Percentiles rank a stretch among this genome's conserved stretches.
Conservation (phyloP, 2,888 invertebrate genomes). For the Theristus sp. region DNA sequence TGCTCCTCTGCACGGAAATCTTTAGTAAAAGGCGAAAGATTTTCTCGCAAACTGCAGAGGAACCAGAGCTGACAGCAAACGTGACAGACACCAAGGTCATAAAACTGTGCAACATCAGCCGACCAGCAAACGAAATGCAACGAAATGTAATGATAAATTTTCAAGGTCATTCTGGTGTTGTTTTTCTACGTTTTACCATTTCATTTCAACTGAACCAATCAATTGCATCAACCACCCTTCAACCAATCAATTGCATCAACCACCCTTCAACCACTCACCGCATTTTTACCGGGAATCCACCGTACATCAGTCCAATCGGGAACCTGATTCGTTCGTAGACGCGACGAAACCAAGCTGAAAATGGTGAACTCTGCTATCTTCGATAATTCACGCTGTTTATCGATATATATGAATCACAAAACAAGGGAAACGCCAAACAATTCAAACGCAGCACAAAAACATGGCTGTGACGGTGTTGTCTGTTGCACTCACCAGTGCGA, state of each 20-base stretch:
- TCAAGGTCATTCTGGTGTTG: too few species aligned
- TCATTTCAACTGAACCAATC: too few species aligned
- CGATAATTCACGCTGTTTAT: too few species aligned
- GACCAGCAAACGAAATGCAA: too few species aligned
- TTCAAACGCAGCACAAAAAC: not conserved
- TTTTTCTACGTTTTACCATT: too few species aligned
- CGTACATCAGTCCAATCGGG: not conserved
- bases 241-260: too few species aligned
- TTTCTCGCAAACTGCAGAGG: conserved; percentile 1
- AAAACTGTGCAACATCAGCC: too few species aligned
- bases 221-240: too few species aligned
- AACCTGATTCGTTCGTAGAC: not conserved
- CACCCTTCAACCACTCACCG: not conserved
- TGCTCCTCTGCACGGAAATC: conserved; percentile 9
- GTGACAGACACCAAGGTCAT: too few species aligned
- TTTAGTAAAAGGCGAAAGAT: conserved; percentile 11
- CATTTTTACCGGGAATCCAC: not conserved
- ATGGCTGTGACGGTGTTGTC: too few species aligned
- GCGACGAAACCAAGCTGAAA: not conserved
- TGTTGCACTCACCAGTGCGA: too few species aligned
- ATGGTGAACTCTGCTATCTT: not conserved
- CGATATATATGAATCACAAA: not conserved
- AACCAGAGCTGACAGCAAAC: not conserved
- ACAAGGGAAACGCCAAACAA: not conserved
- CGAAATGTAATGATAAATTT: too few species aligned